Evolutionary conservation across 2,797 vertebrate species (phyloP), one percentile per base, ranked within the genome.

Genomic region (Sebastes hopkinsi): DNA sequence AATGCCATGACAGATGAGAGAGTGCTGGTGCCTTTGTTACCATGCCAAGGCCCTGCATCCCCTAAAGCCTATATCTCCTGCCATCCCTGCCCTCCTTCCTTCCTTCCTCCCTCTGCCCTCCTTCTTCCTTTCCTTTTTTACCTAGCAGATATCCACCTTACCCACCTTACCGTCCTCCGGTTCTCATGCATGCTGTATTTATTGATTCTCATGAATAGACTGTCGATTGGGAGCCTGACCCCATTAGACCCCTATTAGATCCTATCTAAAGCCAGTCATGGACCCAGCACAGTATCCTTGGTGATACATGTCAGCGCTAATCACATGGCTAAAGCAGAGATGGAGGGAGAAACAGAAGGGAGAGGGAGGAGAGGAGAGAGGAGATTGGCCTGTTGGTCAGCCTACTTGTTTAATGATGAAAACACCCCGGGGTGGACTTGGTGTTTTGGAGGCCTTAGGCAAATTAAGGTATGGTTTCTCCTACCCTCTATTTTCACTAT

Each of bases 201-300:
- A 95, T 87, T 89, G 81, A 95, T 95, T 94, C 91, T 91, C 87
- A 94, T 93, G 92, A 94, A 92, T 89, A 92, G 90, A 92, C 88
- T 92, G 89, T 94, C 92, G 87, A 92, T 90, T 93, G 91, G 91
- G 90, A 92, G 89, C 91, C 82, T 89, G 90, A 94, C 92, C 93
- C 91, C 93, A 94, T 95, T 93, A 95, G 92, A 95, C 92, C 92
- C 55, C 79, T 59, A 36, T 81, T 82, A 83, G 80, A 91, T 92
- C 82, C 89, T 77, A 88, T 92, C 91, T 92, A 86, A 93, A 92
- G 77, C 83, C 88, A 87, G 93, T 90, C 90, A 90, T 86, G 87
- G 89, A 85, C 89, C 81, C 84, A 80, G 85, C 86, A 84, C 79
- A 73, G 78, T 69, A 76, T 92, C 87, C 91, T 91, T 82, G 89